Conservation (phyloP, 2,888 invertebrate species). For the Euphydryas editha region DNA sequence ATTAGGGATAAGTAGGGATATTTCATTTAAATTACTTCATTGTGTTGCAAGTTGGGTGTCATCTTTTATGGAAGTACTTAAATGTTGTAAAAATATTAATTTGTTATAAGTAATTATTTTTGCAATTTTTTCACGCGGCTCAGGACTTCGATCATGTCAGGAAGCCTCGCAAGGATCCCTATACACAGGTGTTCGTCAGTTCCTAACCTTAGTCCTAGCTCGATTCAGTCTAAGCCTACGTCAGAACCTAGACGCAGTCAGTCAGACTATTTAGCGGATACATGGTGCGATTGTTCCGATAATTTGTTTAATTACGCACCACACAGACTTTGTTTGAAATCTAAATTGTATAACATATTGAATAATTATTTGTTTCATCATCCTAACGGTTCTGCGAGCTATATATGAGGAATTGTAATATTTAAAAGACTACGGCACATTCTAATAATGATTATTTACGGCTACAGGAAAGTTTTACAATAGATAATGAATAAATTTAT, state of each 20-base stretch:
- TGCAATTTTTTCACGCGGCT: conserved; percentile 61
- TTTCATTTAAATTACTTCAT: no score
- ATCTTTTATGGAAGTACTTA: no score
- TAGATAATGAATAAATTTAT: background rate
- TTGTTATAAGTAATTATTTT: no score
- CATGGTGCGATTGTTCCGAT: conserved; percentile 72
- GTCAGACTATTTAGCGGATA: conserved; percentile 54
- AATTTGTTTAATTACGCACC: conserved; percentile 65
- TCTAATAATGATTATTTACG: no score
- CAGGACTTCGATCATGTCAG: conserved; percentile 79
- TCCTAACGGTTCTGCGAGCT: conserved; percentile 69
- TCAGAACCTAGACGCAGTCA: conserved; percentile 32
- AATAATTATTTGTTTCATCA: conserved; percentile 70
- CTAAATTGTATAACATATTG: conserved; percentile 59
- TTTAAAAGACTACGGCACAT: background rate
- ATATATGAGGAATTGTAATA: conserved; percentile 53
- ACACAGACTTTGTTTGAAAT: conserved; percentile 67
- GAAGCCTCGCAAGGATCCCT: conserved; percentile 78
- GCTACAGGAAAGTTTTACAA: no score
- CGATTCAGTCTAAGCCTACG: background rate
- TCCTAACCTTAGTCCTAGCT: conserved; percentile 44
- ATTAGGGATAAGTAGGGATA: no score
- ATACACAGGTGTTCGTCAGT: conserved; percentile 77
- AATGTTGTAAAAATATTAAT: no score
- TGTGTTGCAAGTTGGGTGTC: no score